Evolutionary conservation across 2,888 invertebrate species (phyloP), one percentile per base, ranked within the genome.

Genomic region (Balanococcus diminutus): DNA sequence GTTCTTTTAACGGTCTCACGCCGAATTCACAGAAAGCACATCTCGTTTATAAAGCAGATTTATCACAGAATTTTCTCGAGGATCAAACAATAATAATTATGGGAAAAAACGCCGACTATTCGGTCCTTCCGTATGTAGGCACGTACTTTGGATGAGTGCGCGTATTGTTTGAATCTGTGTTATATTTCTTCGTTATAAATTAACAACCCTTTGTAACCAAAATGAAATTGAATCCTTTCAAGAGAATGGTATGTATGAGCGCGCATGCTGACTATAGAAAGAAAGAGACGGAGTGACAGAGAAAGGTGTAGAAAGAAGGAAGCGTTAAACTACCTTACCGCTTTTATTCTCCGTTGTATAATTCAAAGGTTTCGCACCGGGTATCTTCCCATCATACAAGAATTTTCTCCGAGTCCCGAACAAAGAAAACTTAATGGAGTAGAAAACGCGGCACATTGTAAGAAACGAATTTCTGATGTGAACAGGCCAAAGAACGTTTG

Each of bases 351-450:
- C 42, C 28, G 82, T 82, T 82, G 82, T 82, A 82, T 82, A 82
- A 82, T 82, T 82, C 82, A 82, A 82, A 82, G 82, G 82, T 82
- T 82, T 82, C 82, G 39, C 82, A 82, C 82, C 82, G 82, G 82
- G 46, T 39, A 82, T 82, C 82, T 82, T 82, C 82, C 82, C 82
- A 82, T 46, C 82, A 46, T 82, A 82, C 42, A 82, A 46, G 82
- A 82, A 82, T 82, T 82, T 82, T 82, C 82, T 82, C 82, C 51
- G 56, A 42, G 39, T 22, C 82, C 82, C 46, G 82, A 82, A 82
- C 82, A 82, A 82, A 82, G 82, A 82, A 82, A 82, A 82, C 82
- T 82, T 82, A 82, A 82, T 82, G 82, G 82, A 82, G 82, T 82
- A 82, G 82, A 82, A 82, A 82, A 82, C 82, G 82, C 82, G 46